Base-by-base conservation (phyloP, 2,797 vertebrate species). In the Hephaestus fuliginosus region DNA sequence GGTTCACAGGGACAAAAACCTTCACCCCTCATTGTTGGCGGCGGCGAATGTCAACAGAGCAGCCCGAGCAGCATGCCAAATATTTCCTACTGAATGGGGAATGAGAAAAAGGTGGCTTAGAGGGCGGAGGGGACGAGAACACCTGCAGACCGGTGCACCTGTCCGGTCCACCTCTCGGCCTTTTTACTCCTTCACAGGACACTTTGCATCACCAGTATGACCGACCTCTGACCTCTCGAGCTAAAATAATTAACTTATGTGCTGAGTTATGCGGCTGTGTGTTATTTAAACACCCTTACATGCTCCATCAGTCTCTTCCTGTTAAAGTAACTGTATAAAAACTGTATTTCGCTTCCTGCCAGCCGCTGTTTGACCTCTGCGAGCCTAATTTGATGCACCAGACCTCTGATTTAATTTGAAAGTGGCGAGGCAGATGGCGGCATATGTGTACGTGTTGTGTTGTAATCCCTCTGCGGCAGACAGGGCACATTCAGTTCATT, bases 381-480 rank as follows among this genome's bases (percentile, higher is more conserved):
- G 15, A 3, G 28, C 5, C 65, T 70, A 44, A 71, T 55, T n/a
- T 25, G n/a, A 88, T n/a, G 25, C 61, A 83, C 3, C 63, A 77
- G 62, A 75, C 61, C 70, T 73, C 44, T 76, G 78, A 80, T 69
- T 68, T 60, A 62, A 76, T 87, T 74, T 65, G 48, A 60, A 66
- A 82, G 65, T 48, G 58, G 56, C 12, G 71, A 71, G 18, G 66
- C 84, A 84, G 78, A 87, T 75, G 85, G 78, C 61, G 53, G 53
- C 14, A 7, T 62, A 0, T 71, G 43, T 52, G 39, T 62, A 36
- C 30, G n/a, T 12, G n/a, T 60, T 15, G 51, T 62, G 56, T 57
- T 51, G 74, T 83, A 80, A 82, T 85, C 82, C 75, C 58, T 75
- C 18, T 68, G 78, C 2, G 68, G 73, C 70, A 53, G 64, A 52